Evolutionary conservation across 1,140 invertebrate genomes (phyloP).

Genomic region (Hydropsyche tenuis): DNA sequence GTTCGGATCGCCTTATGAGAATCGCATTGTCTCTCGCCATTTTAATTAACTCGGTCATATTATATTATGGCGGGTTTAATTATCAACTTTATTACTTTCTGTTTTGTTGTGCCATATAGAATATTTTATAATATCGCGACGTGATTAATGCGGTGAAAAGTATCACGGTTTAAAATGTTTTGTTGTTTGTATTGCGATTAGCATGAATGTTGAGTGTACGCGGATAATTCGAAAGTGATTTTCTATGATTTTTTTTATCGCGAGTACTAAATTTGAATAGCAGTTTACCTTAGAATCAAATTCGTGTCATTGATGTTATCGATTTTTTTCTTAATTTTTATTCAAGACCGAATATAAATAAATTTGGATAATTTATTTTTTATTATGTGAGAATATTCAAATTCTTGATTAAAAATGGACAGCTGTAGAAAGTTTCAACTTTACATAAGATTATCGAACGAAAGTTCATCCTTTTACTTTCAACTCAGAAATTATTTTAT

Average conservation of each 20-base stretch:
- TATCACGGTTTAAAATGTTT: too few species aligned
- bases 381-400: too few species aligned
- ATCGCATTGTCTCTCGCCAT: constrained; percentile 7
- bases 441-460: constrained; percentile 11
- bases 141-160: too few species aligned
- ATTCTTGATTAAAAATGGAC: too few species aligned
- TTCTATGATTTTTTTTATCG: background rate
- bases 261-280: background rate
- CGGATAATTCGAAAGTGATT: background rate
- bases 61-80: background rate
- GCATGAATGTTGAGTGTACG: too few species aligned
- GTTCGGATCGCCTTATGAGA: background rate
- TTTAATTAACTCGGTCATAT: background rate
- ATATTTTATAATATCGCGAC: too few species aligned
- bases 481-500: background rate
- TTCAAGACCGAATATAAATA: too few species aligned
- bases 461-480: constrained; percentile 10
- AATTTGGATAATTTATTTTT: too few species aligned
- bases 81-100: background rate
- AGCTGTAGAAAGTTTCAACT: background rate
- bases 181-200: too few species aligned
- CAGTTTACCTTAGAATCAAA: constrained; percentile 3
- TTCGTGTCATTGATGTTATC: too few species aligned
- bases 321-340: too few species aligned
- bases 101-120: too few species aligned